Evolutionary conservation across 2,113 vertebrate genomes (phyloP).

Genomic region (Coturnix japonica): DNA sequence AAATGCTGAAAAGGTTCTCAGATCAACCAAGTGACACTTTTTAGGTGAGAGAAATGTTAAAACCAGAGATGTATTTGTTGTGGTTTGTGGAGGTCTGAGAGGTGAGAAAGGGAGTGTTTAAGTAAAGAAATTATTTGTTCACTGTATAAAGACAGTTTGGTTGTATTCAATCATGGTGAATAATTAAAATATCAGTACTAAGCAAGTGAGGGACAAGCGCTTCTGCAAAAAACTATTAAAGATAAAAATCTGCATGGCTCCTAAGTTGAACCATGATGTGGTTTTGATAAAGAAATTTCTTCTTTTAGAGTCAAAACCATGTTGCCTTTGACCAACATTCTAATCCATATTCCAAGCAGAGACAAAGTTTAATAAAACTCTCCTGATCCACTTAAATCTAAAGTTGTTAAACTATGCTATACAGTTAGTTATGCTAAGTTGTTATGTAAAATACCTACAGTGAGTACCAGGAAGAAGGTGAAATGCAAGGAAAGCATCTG

Average conservation of each 20-base stretch:
- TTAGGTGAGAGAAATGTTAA: constrained; percentile 31
- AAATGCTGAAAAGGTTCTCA: constrained; percentile 40
- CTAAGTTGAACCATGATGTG: neutral
- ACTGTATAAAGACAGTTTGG: neutral
- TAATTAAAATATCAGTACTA: neutral
- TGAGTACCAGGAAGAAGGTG: neutral
- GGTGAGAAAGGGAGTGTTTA: neutral
- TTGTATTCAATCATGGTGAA: neutral
- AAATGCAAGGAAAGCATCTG: neutral
- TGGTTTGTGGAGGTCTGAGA: neutral
- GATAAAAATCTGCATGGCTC: neutral
- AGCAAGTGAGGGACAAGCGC: neutral
- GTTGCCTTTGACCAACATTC: neutral
- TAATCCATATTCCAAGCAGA: neutral
- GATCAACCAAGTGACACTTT: neutral
- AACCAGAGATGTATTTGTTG: neutral
- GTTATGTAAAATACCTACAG: neutral
- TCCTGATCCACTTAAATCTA: neutral
- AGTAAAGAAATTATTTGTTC: neutral
- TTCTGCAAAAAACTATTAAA: neutral
- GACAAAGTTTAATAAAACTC: neutral
- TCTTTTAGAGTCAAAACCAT: neutral
- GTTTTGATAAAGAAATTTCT: neutral
- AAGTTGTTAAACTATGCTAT: neutral
- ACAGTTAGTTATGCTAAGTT: neutral